phyloP scores from a whole-genome alignment of 2,888 invertebrate species.

The Heliconius aoede region DNA sequence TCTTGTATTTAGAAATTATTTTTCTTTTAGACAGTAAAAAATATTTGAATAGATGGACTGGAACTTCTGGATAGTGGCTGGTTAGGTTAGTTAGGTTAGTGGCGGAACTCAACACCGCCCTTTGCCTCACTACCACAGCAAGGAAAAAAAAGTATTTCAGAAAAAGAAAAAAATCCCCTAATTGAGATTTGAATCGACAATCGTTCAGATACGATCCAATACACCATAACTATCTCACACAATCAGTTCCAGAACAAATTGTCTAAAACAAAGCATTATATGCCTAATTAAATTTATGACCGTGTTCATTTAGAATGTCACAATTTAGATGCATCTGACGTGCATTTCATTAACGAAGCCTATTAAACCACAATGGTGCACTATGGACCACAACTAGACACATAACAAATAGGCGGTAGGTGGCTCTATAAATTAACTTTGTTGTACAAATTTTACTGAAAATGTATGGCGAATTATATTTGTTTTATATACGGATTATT shows the following conservation, averaged over 20 bases:
- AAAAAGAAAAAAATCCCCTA: neutral
- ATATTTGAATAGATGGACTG: no score
- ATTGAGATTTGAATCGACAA: neutral
- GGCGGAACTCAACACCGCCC: no score
- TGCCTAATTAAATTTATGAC: constrained; percentile 12
- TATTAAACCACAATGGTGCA: constrained; percentile 25
- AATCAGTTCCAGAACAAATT: neutral
- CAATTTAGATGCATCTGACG: constrained; percentile 27
- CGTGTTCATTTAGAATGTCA: constrained; percentile 11
- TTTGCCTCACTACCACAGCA: no score
- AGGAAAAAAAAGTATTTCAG: no score
- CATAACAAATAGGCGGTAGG: constrained; percentile 24
- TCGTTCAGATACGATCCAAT: neutral
- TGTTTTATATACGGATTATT: neutral
- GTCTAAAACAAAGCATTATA: constrained; percentile 8
- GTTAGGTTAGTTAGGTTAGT: no score
- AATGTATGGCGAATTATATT: constrained; percentile 2
- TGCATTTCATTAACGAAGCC: constrained; percentile 30
- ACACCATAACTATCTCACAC: neutral
- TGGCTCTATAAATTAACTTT: constrained; percentile 23
- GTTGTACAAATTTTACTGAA: constrained; percentile 12
- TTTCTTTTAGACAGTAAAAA: no score
- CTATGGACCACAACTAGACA: constrained; percentile 4
- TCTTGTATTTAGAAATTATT: no score
- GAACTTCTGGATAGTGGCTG: no score